Evolutionary conservation across 2,113 vertebrate species (phyloP).

Genomic region (Nannospalax galili): DNA sequence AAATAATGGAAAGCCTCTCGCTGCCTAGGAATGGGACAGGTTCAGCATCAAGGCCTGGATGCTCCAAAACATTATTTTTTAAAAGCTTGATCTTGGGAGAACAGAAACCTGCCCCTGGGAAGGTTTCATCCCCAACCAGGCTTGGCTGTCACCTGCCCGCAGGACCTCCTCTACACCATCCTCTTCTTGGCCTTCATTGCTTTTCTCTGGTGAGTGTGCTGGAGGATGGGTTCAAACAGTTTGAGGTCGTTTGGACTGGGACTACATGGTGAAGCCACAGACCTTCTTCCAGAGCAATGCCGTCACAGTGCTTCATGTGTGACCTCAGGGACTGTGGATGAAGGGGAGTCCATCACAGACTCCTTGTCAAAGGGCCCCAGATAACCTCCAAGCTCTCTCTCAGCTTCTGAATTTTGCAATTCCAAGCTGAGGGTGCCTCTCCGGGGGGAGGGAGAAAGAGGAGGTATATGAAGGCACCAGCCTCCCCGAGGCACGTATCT

Average conservation of each 20-base stretch:
- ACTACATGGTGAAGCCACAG: not conserved
- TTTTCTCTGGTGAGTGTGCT: fast-evolving
- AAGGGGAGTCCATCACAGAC: too few species aligned
- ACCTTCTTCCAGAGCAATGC: not conserved
- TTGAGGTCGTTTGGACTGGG: not conserved
- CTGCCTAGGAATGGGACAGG: too few species aligned
- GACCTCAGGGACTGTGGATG: not conserved
- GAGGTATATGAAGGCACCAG: not conserved
- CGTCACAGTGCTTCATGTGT: fast-evolving
- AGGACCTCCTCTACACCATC: fast-evolving
- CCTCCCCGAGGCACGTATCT: not conserved
- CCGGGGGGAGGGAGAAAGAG: not conserved
- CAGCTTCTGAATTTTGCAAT: not conserved
- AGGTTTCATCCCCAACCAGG: fast-evolving
- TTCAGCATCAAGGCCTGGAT: too few species aligned
- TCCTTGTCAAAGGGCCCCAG: not conserved
- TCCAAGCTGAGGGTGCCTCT: not conserved
- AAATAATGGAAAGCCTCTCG: too few species aligned
- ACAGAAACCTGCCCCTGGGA: fast-evolving
- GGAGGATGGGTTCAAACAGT: not conserved
- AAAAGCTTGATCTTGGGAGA: not conserved
- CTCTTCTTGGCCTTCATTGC: not conserved
- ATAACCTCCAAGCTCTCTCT: not conserved
- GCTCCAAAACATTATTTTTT: not conserved
- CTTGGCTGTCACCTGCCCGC: not conserved